Percentiles rank a stretch among this genome's conserved stretches.
Conservation (phyloP, 2,797 vertebrate genomes). For the Tapirus indicus region DNA sequence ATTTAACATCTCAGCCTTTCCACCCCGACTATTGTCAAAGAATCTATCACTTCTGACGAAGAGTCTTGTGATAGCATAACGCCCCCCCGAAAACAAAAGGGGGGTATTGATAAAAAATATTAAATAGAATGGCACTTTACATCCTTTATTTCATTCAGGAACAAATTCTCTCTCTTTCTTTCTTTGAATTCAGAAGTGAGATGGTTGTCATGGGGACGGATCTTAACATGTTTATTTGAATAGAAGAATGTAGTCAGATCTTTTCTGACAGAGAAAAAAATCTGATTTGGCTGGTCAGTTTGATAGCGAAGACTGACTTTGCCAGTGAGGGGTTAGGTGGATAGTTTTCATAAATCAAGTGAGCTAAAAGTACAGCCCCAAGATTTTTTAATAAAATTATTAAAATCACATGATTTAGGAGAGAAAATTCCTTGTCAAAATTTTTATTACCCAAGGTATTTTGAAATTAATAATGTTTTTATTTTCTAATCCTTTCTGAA, state of each 20-base stretch:
- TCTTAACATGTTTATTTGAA: slow-evolving; percentile 64
- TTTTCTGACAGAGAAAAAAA: slow-evolving; percentile 12
- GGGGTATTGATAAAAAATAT: neutral
- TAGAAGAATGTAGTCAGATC: slow-evolving; percentile 48
- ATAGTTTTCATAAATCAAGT: slow-evolving; percentile 29
- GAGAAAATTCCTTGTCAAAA: slow-evolving; percentile 21
- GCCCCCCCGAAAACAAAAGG: neutral
- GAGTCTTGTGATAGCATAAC: neutral
- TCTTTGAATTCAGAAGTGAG: slow-evolving; percentile 47
- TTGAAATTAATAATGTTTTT: slow-evolving; percentile 44
- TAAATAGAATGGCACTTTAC: neutral
- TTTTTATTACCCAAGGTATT: slow-evolving; percentile 7
- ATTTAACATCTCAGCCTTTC: neutral
- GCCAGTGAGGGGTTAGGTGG: neutral
- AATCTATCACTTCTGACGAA: neutral
- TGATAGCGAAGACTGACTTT: slow-evolving; percentile 47
- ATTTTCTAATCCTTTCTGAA: slow-evolving; percentile 18
- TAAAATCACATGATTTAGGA: slow-evolving; percentile 21
- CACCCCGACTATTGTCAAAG: neutral
- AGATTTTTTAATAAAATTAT: slow-evolving; percentile 43
- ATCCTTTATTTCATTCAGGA: slow-evolving; percentile 2
- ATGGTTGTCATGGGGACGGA: slow-evolving; percentile 59
- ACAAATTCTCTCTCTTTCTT: neutral
- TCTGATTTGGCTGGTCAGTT: slow-evolving; percentile 22
- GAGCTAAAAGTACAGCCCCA: slow-evolving; percentile 45